phyloP scores from a whole-genome alignment of 2,797 vertebrate species.

The Hylomyscus alleni region DNA sequence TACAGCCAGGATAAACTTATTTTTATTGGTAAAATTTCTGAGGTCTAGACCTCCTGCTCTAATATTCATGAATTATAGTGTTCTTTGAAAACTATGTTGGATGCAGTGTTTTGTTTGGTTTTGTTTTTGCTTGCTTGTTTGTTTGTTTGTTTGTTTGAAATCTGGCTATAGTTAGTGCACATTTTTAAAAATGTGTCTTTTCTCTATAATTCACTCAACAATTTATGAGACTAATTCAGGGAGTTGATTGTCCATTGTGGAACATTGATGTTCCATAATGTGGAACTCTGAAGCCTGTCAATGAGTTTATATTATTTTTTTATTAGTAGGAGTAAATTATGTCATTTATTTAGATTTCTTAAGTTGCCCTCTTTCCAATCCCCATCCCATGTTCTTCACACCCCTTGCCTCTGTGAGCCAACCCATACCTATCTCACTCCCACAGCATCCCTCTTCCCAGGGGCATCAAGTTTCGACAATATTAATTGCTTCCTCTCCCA shows the following conservation, averaged over 20 bases:
- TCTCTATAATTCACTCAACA: neutral
- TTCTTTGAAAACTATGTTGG: neutral
- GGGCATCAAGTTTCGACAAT: neutral
- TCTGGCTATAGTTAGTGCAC: neutral
- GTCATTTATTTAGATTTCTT: neutral
- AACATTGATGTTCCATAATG: too few relatives aligned
- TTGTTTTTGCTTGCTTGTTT: neutral
- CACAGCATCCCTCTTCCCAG: neutral
- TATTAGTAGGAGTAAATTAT: neutral
- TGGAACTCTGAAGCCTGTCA: constrained; percentile 6
- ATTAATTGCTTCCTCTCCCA: neutral
- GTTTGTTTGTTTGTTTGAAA: neutral
- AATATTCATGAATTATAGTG: neutral
- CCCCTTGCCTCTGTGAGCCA: neutral
- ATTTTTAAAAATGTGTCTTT: constrained; percentile 30
- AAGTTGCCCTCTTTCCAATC: neutral
- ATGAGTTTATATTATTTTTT: constrained; percentile 30
- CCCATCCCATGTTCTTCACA: neutral
- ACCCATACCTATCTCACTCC: neutral
- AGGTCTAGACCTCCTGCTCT: neutral
- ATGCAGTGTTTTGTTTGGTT: neutral
- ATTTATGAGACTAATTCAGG: constrained; percentile 14
- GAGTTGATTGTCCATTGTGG: neutral
- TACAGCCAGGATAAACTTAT: neutral
- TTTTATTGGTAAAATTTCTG: constrained; percentile 36